A percentile compares a stretch with the other conserved stretches of the same genome.
Evolutionary conservation across 2,113 vertebrate species (phyloP).

Genomic region (Bungarus multicinctus): DNA sequence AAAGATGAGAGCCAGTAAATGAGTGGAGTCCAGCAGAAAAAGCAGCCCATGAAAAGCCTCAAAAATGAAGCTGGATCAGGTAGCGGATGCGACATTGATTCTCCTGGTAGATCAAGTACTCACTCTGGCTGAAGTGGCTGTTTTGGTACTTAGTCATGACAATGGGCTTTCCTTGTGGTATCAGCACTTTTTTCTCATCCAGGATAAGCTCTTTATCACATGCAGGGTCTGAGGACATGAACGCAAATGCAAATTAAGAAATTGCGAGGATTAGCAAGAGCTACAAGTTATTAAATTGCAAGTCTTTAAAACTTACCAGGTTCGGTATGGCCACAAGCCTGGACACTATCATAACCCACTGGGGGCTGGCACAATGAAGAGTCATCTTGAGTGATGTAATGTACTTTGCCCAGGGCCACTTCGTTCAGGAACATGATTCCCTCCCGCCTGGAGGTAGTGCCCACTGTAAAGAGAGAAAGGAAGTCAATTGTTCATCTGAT

Average conservation of each 20-base stretch:
- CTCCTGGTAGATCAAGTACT: conserved; percentile 90
- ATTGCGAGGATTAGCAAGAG: background rate
- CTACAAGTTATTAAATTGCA: background rate
- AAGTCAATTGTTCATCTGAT: background rate
- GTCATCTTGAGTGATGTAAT: conserved; percentile 70
- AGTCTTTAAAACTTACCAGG: conserved; percentile 72
- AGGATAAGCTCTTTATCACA: conserved; percentile 73
- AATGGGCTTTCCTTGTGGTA: conserved; percentile 80
- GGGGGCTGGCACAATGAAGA: conserved; percentile 67
- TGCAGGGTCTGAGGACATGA: conserved; percentile 72
- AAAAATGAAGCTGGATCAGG: conserved; percentile 80
- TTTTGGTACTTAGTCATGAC: conserved; percentile 61
- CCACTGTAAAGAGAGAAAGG: conserved; percentile 61
- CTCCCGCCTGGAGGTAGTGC: conserved; percentile 48
- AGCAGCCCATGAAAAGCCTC: background rate
- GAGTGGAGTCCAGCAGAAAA: background rate
- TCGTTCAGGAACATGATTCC: conserved; percentile 92
- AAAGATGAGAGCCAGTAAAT: background rate
- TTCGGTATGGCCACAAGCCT: conserved; percentile 80
- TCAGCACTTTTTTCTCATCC: conserved; percentile 77
- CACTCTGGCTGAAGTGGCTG: conserved; percentile 81
- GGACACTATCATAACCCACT: conserved; percentile 75
- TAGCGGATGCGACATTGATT: conserved; percentile 85
- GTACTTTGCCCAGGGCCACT: conserved; percentile 84
- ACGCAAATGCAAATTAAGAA: background rate